Conservation (phyloP, 2,797 vertebrate genomes). For the Microcaecilia unicolor region DNA sequence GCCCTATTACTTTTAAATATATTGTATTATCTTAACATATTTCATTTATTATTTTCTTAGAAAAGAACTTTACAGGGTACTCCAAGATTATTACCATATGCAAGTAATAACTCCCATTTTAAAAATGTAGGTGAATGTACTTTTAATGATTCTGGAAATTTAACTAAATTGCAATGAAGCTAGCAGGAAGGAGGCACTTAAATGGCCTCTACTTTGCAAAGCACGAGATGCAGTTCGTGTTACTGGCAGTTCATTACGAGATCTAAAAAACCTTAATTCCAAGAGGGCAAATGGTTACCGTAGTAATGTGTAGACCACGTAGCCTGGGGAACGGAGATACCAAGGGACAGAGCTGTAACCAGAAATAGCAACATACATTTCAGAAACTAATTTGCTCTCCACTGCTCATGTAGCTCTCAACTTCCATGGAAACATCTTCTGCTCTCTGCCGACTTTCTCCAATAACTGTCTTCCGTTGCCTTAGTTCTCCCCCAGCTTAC, state of each 20-base stretch:
- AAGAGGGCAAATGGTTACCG: constrained; percentile 9
- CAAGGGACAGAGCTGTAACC: neutral
- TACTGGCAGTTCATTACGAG: neutral
- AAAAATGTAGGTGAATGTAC: constrained; percentile 1
- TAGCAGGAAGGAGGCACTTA: constrained; percentile 21
- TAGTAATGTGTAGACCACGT: rapidly evolving
- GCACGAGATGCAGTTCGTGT: constrained; percentile 35
- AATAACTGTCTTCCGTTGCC: too few species aligned
- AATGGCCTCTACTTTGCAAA: constrained; percentile 27
- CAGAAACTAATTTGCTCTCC: too few species aligned
- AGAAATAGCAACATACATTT: neutral
- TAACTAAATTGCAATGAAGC: constrained; percentile 33
- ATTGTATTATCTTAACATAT: too few species aligned
- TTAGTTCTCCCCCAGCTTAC: too few species aligned
- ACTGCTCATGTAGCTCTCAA: too few species aligned
- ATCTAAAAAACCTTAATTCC: constrained; percentile 7
- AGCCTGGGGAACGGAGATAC: neutral
- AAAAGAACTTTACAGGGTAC: neutral
- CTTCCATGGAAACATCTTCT: too few species aligned
- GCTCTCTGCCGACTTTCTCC: too few species aligned
- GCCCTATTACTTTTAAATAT: too few species aligned
- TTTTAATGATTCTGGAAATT: constrained; percentile 20
- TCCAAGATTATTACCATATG: neutral
- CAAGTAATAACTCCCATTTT: neutral
- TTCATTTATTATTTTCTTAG: too few species aligned